These are phyloP conservation scores for Drosophila recens DNA, from an alignment of 2,888 invertebrate species.

Conservation along the genomic window DNA sequence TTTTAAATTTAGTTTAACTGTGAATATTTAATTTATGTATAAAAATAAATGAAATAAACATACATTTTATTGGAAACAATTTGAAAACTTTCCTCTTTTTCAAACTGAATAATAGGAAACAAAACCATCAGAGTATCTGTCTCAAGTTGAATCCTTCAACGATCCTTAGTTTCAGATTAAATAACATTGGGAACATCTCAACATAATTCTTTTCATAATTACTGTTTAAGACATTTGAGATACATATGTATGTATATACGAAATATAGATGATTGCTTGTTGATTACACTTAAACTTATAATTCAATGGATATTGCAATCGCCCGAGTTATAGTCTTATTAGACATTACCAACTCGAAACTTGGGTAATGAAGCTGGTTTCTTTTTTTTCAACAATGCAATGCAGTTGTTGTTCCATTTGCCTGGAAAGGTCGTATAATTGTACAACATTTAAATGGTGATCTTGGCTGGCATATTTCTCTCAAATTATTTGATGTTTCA, in stretches of 20 bases:
- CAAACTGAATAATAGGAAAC: not conserved
- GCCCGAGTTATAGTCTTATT: not conserved
- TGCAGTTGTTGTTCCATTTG: slow-evolving; percentile 42
- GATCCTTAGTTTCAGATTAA: not conserved
- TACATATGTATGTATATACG: too few species aligned
- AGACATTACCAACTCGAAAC: slow-evolving; percentile 11
- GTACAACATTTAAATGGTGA: slow-evolving; percentile 65
- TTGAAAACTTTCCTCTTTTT: not conserved
- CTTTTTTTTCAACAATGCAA: slow-evolving; percentile 11
- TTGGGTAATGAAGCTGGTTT: slow-evolving; percentile 20
- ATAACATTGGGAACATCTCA: not conserved
- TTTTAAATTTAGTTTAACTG: too few species aligned
- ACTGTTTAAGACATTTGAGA: not conserved
- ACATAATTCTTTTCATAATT: not conserved
- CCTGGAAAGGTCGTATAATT: slow-evolving; percentile 49
- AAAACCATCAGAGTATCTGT: not conserved
- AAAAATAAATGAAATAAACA: too few species aligned
- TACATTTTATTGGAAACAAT: not conserved
- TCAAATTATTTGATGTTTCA: slow-evolving; percentile 49
- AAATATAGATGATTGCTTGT: not conserved
- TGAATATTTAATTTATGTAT: too few species aligned
- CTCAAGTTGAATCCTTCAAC: not conserved
- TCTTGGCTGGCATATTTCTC: slow-evolving; percentile 32
- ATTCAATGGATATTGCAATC: slow-evolving; percentile 5
- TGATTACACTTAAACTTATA: not conserved